Percentiles rank a stretch among this genome's conserved stretches.
Conservation (phyloP, 2,113 vertebrate genomes). For the Phoxinus phoxinus region DNA sequence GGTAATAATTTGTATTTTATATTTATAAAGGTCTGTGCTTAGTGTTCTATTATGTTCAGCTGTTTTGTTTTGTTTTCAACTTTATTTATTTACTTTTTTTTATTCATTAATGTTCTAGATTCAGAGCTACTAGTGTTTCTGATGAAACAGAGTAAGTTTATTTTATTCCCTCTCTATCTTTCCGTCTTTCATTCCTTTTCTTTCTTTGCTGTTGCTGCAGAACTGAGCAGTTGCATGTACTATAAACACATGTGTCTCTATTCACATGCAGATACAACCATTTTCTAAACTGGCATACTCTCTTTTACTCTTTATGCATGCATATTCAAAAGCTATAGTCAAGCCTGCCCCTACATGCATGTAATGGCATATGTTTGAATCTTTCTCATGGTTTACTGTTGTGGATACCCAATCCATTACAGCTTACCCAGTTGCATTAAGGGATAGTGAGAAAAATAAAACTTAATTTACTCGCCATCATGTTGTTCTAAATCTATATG, state of each 20-base stretch:
- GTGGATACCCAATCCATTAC: slow-evolving; percentile 3
- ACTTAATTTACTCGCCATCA: neutral
- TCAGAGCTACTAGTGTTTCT: slow-evolving; percentile 91
- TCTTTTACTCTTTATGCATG: slow-evolving; percentile 20
- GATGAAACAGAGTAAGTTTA: slow-evolving; percentile 96
- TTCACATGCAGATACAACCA: neutral
- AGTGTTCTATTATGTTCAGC: neutral
- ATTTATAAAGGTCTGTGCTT: neutral
- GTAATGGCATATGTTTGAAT: neutral
- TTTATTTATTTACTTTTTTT: slow-evolving; percentile 53
- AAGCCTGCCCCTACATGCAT: slow-evolving; percentile 33
- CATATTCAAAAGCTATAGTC: neutral
- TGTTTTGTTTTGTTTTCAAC: slow-evolving; percentile 5
- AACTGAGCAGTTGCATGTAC: slow-evolving; percentile 49
- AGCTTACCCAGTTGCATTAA: slow-evolving; percentile 7
- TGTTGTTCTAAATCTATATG: neutral
- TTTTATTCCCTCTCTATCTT: slow-evolving; percentile 9
- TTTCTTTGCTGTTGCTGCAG: neutral
- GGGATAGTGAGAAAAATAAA: neutral
- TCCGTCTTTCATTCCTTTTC: neutral
- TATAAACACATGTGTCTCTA: neutral
- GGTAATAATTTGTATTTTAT: neutral
- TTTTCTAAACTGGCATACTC: neutral
- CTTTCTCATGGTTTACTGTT: slow-evolving; percentile 15
- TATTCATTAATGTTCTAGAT: slow-evolving; percentile 85